Evolutionary conservation across 2,113 vertebrate species (phyloP).

Genomic region (Pachypanchax playfairii): DNA sequence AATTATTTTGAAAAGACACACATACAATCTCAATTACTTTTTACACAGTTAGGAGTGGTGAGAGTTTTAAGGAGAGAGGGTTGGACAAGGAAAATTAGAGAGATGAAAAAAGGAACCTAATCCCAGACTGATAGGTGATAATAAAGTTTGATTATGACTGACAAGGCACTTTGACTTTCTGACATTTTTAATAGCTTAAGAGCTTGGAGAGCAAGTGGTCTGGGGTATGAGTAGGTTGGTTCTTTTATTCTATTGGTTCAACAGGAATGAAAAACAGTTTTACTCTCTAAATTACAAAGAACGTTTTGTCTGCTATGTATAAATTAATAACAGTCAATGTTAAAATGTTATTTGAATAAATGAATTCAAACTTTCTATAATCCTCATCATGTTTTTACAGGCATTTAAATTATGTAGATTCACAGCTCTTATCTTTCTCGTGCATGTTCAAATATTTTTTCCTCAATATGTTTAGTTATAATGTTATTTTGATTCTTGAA

Average conservation of each 20-base stretch:
- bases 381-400: too few relatives aligned
- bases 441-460: too few relatives aligned
- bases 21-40: constrained; percentile 31
- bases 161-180: constrained; percentile 46
- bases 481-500: too few relatives aligned
- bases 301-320: too few relatives aligned
- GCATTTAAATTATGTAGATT: too few relatives aligned
- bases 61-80: constrained; percentile 33
- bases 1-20: constrained; percentile 11
- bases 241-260: constrained; percentile 11
- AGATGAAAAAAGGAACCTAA: constrained; percentile 39
- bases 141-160: constrained; percentile 66
- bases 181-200: constrained; percentile 43
- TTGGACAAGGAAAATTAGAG: constrained; percentile 21
- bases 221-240: neutral
- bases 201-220: constrained; percentile 22
- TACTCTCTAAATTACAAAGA: constrained; percentile 17
- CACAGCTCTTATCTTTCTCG: too few relatives aligned
- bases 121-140: constrained; percentile 59
- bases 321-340: too few relatives aligned
- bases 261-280: constrained; percentile 3
- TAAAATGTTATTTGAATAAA: too few relatives aligned
- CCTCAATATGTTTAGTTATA: too few relatives aligned
- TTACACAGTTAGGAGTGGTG: constrained; percentile 25
- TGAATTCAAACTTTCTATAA: too few relatives aligned